These are phyloP conservation scores for Pipa parva DNA, from an alignment of 2,113 vertebrate genomes.

Conservation along the genomic window DNA sequence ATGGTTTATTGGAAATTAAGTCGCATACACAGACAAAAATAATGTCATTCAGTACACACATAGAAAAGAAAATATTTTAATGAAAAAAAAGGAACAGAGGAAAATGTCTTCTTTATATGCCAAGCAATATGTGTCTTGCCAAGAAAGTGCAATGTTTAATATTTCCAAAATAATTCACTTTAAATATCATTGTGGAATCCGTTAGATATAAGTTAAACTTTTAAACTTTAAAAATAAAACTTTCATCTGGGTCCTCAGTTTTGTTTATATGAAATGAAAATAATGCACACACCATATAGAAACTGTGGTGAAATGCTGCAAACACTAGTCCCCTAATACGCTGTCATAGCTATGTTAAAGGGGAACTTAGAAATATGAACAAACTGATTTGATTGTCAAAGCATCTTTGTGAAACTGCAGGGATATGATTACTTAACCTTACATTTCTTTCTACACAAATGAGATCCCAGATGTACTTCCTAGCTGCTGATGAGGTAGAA, in stretches of 20 bases:
- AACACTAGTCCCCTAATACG: conserved; percentile 11
- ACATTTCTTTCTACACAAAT: conserved; percentile 46
- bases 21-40: conserved; percentile 84
- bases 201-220: conserved; percentile 37
- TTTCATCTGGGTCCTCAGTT: conserved; percentile 4
- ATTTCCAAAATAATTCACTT: conserved; percentile 32
- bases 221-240: conserved; percentile 28
- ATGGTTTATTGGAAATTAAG: conserved; percentile 87
- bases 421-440: conserved; percentile 40
- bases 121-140: conserved; percentile 50
- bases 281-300: conserved; percentile 35
- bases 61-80: conserved; percentile 73
- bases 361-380: conserved; percentile 44
- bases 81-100: conserved; percentile 51
- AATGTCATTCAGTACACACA: conserved; percentile 66
- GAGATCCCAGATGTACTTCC: conserved; percentile 56
- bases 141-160: conserved; percentile 74
- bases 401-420: conserved; percentile 69
- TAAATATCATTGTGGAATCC: conserved; percentile 24
- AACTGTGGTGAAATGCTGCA: conserved; percentile 24
- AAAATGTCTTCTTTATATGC: conserved; percentile 43
- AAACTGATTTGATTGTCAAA: conserved; percentile 79
- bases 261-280: conserved; percentile 14
- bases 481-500: conserved; percentile 83
- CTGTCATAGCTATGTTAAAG: conserved; percentile 25